Evolutionary conservation across 2,797 vertebrate genomes (phyloP), one percentile per base, ranked within the genome.

Genomic region (Diglossa cyanea): DNA sequence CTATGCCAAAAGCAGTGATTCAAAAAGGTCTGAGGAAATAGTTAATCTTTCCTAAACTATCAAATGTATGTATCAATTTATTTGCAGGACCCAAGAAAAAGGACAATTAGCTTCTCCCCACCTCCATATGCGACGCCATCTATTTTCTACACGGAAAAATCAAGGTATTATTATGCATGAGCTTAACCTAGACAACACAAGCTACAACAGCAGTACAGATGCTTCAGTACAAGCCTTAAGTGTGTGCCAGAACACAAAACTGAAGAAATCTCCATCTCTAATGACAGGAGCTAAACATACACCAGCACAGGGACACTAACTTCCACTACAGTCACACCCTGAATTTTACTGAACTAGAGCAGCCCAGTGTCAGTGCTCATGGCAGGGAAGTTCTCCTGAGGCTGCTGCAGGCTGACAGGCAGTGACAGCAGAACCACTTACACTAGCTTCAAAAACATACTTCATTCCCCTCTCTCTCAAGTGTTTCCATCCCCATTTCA

Each of bases 391-490:
- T 33, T 90, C 54, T 72, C 39, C 58, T 74, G 57, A 81, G 66
- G 74, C 54, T 84, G 84, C 86, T 61, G 58, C 74, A 88, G 37
- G 15, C n/a, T 8, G 0, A 57, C 30, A 80, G 48, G 57, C 61
- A 30, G 40, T 20, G 40, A 53, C 76, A 84, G 50, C 73, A 68
- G 47, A 65, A 78, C n/a, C 42, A 47, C 54, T 75, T 57, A 55
- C 2, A 2, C 10, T 13, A 48, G 24, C 25, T 91, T 66, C 62
- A 72, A 25, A 68, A 65, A 24, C 0, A 0, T 26, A 37, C 58
- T 70, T 73, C 35, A 44, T 47, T 72, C 35, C 7, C 17, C 17
- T 47, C 30, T 75, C 21, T 42, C 30, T 76, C 57, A 35, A 76
- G 13, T 47, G 44, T 28, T 87, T 66, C 67, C 47, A 75, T 35